Evolutionary conservation across 1,140 invertebrate genomes (phyloP).

Genomic region (Eulimnadia texana): DNA sequence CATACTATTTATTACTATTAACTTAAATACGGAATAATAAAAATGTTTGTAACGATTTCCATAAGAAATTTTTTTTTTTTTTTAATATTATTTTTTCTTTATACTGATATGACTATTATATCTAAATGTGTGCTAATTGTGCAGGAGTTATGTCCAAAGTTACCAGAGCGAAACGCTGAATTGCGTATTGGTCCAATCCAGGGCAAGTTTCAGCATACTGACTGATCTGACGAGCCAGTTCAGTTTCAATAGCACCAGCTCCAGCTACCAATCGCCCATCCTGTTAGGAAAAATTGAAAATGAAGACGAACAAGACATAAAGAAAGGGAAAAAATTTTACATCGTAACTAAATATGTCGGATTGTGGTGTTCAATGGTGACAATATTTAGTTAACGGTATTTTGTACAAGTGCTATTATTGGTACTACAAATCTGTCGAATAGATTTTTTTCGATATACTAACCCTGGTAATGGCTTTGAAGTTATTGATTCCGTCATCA

Average conservation of each 20-base stretch:
- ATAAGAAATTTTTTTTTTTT: no score
- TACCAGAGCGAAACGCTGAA: slow-evolving; percentile 70
- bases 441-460: not conserved
- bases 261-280: slow-evolving; percentile 75
- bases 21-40: no score
- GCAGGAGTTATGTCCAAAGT: no score
- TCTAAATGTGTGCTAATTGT: no score
- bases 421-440: no score
- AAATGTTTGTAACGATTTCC: no score
- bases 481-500: slow-evolving; percentile 98
- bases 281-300: slow-evolving; percentile 24
- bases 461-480: slow-evolving; percentile 65
- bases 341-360: not conserved
- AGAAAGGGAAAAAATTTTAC: slow-evolving; percentile 17
- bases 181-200: slow-evolving; percentile 92
- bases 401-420: no score
- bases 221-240: slow-evolving; percentile 71
- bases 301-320: slow-evolving; percentile 12
- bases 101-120: no score
- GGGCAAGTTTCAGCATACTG: slow-evolving; percentile 79
- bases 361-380: no score
- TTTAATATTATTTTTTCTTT: no score
- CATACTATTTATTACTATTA: no score
- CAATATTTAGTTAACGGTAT: no score
- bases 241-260: slow-evolving; percentile 88